Percentiles rank a stretch among this genome's conserved stretches.
phyloP scores from a whole-genome alignment of 2,888 invertebrate species.

The Ichneumoninae sp. region DNA sequence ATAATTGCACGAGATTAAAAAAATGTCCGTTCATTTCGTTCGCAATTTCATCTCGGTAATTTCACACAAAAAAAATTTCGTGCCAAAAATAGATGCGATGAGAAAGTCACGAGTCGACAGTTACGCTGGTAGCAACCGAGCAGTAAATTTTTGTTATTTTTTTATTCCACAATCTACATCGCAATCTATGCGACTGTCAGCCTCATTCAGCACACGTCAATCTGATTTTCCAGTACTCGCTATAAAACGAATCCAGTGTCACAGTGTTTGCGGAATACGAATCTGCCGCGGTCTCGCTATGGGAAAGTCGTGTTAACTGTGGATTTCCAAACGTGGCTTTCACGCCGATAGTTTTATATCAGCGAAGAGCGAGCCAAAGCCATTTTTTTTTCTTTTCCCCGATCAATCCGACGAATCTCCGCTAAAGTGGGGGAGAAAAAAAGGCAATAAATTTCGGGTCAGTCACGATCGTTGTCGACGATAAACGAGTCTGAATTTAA shows the following conservation, averaged over 20 bases:
- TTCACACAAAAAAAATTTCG: no score
- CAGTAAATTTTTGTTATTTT: background rate
- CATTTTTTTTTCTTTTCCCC: background rate
- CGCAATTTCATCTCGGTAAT: no score
- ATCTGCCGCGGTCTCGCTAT: conserved; percentile 4
- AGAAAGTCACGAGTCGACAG: no score
- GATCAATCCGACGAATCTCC: background rate
- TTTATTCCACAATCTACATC: conserved; percentile 1
- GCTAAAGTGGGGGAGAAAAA: background rate
- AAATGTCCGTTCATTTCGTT: no score
- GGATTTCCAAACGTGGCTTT: conserved; percentile 37
- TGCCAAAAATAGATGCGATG: no score
- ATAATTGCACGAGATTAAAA: no score
- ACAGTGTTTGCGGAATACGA: conserved; percentile 39
- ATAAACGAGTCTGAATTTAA: background rate
- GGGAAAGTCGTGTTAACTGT: conserved; percentile 23
- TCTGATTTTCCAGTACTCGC: conserved; percentile 16
- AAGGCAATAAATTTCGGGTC: background rate
- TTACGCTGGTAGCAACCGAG: no score
- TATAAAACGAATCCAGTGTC: conserved; percentile 13
- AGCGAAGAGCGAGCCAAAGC: conserved; percentile 5
- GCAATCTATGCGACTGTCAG: conserved; percentile 13
- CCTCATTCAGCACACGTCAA: conserved; percentile 15
- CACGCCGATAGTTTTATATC: conserved; percentile 9
- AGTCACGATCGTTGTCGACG: background rate